Evolutionary conservation across 2,113 vertebrate species (phyloP), one percentile per base, ranked within the genome.

Genomic region (Greenwoodochromis staneri): DNA sequence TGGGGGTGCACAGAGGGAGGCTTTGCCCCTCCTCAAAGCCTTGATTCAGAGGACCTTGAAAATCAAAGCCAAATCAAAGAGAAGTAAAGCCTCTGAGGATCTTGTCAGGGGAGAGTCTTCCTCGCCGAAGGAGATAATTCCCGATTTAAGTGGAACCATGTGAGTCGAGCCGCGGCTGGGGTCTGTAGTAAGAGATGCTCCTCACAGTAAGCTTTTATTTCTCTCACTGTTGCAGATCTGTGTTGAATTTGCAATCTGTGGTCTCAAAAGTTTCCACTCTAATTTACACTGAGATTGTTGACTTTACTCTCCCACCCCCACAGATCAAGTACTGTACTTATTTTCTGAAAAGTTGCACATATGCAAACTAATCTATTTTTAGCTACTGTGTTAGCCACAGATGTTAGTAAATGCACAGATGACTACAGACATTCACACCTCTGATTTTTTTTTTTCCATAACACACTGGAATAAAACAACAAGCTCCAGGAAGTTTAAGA

Each of bases 71-170:
- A 93, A 95, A 93, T 93, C 91, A 94, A 94, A 95, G 88, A 81
- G 86, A 51, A 95, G 88, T 73, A 31, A n/a, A 84, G 81, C 85
- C 61, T 93, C 86, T 11, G 63, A 89, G 86, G 92, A 91, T 76
- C 59, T 81, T 78, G 81, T 91, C 91, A 85, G 83, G 51, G 85
- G 82, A 91, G 69, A 86, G 87, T 89, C 90, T 69, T 91, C 81
- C 83, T 91, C 73, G 24, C 86, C 6, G 21, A 91, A 88, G 85
- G 89, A 94, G 92, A 94, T 94, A 76, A 95, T 93, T 95, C 91
- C 89, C 29, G 19, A 85, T 66, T 91, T 91, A 95, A 96, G 89
- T 94, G 87, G 93, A 96, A 95, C 88, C 94, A 95, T 95, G 91
- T 94, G 94, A 91, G 90, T 5, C 1, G 31, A 87, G 69, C 84